Evolutionary conservation across 2,888 invertebrate species (phyloP), one percentile per base, ranked within the genome.

Genomic region (Adelphocoris suturalis): DNA sequence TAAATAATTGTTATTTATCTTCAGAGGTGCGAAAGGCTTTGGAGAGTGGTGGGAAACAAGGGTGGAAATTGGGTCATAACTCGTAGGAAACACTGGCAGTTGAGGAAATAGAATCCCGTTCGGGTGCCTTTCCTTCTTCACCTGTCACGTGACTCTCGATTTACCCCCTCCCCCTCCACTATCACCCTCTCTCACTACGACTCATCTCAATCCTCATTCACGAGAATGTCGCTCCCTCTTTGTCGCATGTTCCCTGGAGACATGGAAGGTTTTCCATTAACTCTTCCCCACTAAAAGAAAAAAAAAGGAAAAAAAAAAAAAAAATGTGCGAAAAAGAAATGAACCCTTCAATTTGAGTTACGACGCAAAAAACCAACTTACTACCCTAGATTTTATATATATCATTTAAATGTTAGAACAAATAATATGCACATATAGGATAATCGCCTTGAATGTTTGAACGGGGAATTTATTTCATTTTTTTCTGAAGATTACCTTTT

Each of bases 51-150:
- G 88, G 48, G 88, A 75, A 84, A 84, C 68, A 48, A 57, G 76
- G 52, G 84, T 90, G 90, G 90, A 90, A 90, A 90, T 90, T 89
- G 90, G 86, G 82, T 87, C 87, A 90, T 90, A 90, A 90, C 89
- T 90, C 86, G 86, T 86, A 89, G 88, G 88, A 90, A 90, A 89
- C 90, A 89, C 82, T 90, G 90, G 90, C 90, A 90, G 90, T 90
- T 90, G 86, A 89, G 90, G 90, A 90, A 90, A 90, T 90, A 90
- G 90, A 90, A 81, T 81, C 75, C 86, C 55, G 89, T 90, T 87
- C 80, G 61, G 80, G 27, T 27, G 80, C 86, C 57, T 84, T 52
- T 82, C 52, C 68, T 52, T 55, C 84, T 82, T 84, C 75, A 75
- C 84, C 89, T 89, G 89, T 89, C 88, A 88, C 88, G 78, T 78